Evolutionary conservation across 2,113 vertebrate species (phyloP).

Genomic region (Ammodytes marinus): DNA sequence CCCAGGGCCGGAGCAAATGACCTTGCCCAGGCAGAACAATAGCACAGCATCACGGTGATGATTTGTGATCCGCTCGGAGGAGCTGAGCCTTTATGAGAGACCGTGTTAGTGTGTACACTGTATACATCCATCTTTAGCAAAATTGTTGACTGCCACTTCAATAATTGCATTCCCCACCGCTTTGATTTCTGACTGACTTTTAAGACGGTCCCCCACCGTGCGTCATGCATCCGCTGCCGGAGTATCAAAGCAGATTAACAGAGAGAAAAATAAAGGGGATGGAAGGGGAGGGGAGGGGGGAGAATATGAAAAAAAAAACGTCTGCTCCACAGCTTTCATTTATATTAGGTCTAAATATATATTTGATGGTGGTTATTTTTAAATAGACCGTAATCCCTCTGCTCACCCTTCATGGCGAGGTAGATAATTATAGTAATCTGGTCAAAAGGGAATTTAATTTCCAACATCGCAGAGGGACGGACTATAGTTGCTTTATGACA

Average conservation of each 20-base stretch:
- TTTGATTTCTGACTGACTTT: slow-evolving; percentile 71
- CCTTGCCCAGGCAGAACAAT: slow-evolving; percentile 46
- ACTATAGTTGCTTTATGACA: slow-evolving; percentile 48
- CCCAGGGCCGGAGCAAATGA: slow-evolving; percentile 38
- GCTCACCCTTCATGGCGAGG: slow-evolving; percentile 69
- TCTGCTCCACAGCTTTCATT: slow-evolving; percentile 65
- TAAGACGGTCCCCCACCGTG: slow-evolving; percentile 62
- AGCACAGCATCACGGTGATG: slow-evolving; percentile 17
- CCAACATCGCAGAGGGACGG: slow-evolving; percentile 36
- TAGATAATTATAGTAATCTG: slow-evolving; percentile 80
- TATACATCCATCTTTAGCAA: slow-evolving; percentile 51
- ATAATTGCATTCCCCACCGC: slow-evolving; percentile 64
- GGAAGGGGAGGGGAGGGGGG: neutral
- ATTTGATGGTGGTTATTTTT: slow-evolving; percentile 78
- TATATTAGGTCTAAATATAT: slow-evolving; percentile 73
- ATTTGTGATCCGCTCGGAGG: slow-evolving; percentile 49
- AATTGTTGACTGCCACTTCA: slow-evolving; percentile 67
- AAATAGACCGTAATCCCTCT: slow-evolving; percentile 76
- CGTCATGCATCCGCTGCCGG: slow-evolving; percentile 41
- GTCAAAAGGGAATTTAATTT: slow-evolving; percentile 74
- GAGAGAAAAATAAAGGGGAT: slow-evolving; percentile 47
- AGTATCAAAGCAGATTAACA: slow-evolving; percentile 75
- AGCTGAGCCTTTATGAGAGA: slow-evolving; percentile 41
- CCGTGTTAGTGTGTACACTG: slow-evolving; percentile 19
- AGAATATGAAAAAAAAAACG: slow-evolving; percentile 22